A percentile compares a stretch with the other conserved stretches of the same genome.
Conservation (phyloP, 1,140 invertebrate species). For the Orchestia grillus region DNA sequence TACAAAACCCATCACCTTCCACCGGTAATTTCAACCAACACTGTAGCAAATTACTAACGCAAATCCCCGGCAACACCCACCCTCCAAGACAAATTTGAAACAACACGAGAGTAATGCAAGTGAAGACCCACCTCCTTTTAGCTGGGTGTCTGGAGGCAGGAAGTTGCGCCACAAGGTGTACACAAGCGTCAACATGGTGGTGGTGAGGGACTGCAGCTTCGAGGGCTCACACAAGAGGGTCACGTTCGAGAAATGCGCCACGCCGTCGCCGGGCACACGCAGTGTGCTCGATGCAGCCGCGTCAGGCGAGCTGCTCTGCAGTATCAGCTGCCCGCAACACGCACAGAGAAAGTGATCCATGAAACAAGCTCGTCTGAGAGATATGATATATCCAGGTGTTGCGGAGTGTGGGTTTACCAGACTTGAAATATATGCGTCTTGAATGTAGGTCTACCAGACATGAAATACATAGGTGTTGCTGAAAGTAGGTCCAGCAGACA, state of each 20-base stretch:
- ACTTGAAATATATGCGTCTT: background rate
- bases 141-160: background rate
- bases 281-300: background rate
- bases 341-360: background rate
- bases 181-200: background rate
- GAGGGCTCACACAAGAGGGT: background rate
- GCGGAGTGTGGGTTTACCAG: background rate
- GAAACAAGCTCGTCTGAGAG: no score
- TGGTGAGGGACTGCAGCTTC: background rate
- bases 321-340: background rate
- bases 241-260: conserved; percentile 8
- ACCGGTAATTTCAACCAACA: no score
- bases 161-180: background rate
- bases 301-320: background rate
- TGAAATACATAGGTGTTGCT: background rate
- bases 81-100: background rate
- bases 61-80: background rate
- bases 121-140: background rate
- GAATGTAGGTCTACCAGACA: no score
- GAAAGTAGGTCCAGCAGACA: background rate
- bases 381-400: no score
- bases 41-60: no score
- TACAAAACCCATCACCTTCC: no score
- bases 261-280: background rate
- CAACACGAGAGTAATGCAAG: background rate